These are phyloP conservation scores for Myrmophylax atrothorax DNA, from an alignment of 2,113 vertebrate genomes.

Conservation along the genomic window DNA sequence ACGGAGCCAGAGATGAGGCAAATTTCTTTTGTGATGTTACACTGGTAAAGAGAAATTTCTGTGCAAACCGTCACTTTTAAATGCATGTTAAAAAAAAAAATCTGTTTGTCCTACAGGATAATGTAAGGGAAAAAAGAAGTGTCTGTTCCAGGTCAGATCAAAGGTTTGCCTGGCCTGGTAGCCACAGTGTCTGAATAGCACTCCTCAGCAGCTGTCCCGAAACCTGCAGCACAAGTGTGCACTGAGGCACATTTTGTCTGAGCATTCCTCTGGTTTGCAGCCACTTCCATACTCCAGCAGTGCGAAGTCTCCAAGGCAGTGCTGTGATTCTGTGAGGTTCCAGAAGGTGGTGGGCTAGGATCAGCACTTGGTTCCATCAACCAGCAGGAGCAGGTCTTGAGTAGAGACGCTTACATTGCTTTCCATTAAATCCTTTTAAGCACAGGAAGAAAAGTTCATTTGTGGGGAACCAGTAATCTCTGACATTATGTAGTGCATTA, in stretches of 20 bases:
- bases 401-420: neutral
- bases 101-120: neutral
- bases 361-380: neutral
- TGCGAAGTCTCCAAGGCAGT: accelerated
- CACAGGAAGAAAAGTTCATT: neutral
- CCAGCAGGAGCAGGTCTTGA: neutral
- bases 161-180: neutral
- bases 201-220: neutral
- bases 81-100: neutral
- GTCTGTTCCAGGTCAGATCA: neutral
- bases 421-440: neutral
- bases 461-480: neutral
- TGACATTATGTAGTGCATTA: neutral
- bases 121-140: neutral
- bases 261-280: neutral
- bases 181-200: neutral
- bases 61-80: neutral
- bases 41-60: neutral
- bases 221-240: neutral
- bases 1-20: neutral
- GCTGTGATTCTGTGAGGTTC: conserved; percentile 13
- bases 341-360: conserved; percentile 59
- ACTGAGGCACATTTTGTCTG: neutral
- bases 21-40: accelerated
- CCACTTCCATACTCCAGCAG: neutral